Conservation (phyloP, 1,140 invertebrate genomes). For the Neodiprion pinetum region DNA sequence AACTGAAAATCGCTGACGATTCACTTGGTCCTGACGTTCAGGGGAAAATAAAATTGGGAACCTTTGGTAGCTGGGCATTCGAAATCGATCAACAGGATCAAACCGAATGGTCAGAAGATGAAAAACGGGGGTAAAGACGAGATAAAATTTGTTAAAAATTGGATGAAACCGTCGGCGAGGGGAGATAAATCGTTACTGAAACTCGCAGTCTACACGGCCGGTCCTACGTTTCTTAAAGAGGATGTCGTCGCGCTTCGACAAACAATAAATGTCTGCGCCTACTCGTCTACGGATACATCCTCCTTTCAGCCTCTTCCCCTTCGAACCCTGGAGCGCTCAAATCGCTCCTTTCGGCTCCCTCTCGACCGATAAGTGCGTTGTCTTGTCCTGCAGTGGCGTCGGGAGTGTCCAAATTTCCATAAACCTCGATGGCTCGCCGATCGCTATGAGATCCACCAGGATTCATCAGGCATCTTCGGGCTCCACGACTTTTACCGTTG, state of each 20-base stretch:
- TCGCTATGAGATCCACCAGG: not conserved
- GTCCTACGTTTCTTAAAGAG: not conserved
- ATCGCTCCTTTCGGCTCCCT: not conserved
- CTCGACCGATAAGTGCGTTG: conserved; percentile 52
- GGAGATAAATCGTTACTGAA: no score
- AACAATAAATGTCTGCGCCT: conserved; percentile 5
- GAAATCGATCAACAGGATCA: no score
- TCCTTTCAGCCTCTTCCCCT: not conserved
- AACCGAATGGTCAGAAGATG: no score
- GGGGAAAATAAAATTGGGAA: no score
- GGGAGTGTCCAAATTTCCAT: conserved; percentile 1
- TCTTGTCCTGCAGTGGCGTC: conserved; percentile 49
- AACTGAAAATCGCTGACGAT: no score
- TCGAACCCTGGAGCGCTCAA: not conserved
- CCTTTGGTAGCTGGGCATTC: no score
- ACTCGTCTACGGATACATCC: conserved; percentile 6
- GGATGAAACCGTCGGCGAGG: no score
- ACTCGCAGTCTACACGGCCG: no score
- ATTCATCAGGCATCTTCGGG: not conserved
- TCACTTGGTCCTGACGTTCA: no score
- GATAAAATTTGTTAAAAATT: no score
- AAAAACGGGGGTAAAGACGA: no score
- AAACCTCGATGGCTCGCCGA: not conserved
- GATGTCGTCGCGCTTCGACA: not conserved
- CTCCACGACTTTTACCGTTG: not conserved